A percentile compares a stretch with the other conserved stretches of the same genome.
Conservation (phyloP, 2,113 vertebrate species). For the Erythrocercus mccallii region DNA sequence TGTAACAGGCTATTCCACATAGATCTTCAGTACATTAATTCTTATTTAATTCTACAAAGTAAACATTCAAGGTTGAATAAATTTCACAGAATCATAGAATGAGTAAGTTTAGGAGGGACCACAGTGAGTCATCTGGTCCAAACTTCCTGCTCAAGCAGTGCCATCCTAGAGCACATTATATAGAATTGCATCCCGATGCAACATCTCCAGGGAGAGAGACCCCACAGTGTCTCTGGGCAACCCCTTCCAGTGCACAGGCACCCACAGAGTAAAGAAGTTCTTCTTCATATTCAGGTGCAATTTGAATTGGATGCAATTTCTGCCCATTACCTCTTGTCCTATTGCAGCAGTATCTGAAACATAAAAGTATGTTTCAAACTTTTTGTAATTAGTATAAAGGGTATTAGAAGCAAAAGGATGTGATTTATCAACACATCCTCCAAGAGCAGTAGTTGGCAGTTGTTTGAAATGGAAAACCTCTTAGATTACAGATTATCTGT, state of each 20-base stretch:
- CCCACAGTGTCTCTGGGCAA: neutral
- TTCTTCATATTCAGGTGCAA: neutral
- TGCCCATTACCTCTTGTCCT: neutral
- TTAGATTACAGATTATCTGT: neutral
- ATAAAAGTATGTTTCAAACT: neutral
- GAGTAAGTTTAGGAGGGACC: neutral
- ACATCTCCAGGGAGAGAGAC: neutral
- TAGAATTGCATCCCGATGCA: neutral
- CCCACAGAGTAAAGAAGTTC: too few species aligned
- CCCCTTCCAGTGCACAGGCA: accelerated
- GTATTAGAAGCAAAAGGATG: neutral
- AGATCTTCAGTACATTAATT: neutral
- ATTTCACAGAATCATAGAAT: neutral
- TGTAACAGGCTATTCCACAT: neutral
- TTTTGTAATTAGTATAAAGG: neutral
- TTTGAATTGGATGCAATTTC: neutral
- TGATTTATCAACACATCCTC: accelerated
- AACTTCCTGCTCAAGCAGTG: neutral
- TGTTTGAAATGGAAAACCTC: neutral
- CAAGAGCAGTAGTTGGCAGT: neutral
- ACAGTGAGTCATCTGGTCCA: neutral
- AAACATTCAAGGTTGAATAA: neutral
- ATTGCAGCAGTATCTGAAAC: neutral
- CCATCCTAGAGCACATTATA: neutral
- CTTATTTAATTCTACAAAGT: neutral